Evolutionary conservation across 2,888 invertebrate species (phyloP), one percentile per base, ranked within the genome.

Genomic region (Hydrotaea diabolus): DNA sequence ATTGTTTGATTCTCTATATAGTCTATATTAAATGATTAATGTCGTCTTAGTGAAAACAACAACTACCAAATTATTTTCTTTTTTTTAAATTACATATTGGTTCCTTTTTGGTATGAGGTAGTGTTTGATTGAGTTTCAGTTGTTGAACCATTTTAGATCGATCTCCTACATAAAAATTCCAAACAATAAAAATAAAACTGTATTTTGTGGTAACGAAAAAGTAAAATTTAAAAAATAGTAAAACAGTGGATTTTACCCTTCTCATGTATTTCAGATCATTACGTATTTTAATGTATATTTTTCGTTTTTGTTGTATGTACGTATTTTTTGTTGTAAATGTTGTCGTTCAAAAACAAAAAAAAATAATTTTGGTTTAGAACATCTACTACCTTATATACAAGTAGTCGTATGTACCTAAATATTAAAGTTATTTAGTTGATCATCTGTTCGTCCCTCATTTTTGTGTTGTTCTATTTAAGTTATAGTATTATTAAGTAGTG

Each of bases 211-310:
- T 59, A 46, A 46, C 64, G 17, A 80, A 59, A 59, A 59, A 57
- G 9, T n/a, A 59, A 66, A 66, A 53, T 66, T 31, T 1, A 57
- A 86, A 80, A 73, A 77, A 91, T 90, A 91, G 91, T 91, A 91
- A 91, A 92, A 92, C 92, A 92, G 92, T 92, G 92, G 92, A 92
- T 92, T 92, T 90, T 90, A 92, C 90, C 92, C 92, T 92, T 92
- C 92, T 91, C 88, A 89, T 80, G 84, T 72, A 21, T 66, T 69
- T 69, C 69, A 69, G 39, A 69, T 43, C 69, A 39, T 69, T 46
- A n/a, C 3, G 26, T 46, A 69, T 69, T 62, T n/a, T 62, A 62
- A 31, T 71, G 19, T 78, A 69, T 77, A 66, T 59, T 49, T 59
- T 46, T 77, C 39, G 59, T 26, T 74, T 77, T 75, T 66, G 1